phyloP scores from a whole-genome alignment of 1,140 invertebrate species.

The Euwallacea similis region DNA sequence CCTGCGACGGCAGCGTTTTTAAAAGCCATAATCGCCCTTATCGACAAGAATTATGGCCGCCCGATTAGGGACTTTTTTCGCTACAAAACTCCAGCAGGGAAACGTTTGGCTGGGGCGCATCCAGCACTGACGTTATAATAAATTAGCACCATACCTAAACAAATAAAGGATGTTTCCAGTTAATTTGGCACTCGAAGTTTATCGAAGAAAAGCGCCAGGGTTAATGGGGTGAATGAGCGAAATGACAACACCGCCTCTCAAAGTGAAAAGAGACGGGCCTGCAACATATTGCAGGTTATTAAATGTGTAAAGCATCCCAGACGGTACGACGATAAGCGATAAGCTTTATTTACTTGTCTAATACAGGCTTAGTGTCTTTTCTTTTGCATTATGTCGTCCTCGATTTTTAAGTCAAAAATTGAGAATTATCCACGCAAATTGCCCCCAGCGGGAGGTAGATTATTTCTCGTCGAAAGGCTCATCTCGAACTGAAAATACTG shows the following conservation, averaged over 20 bases:
- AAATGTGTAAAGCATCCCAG: conserved; percentile 37
- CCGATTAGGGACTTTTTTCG: not conserved
- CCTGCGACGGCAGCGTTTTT: not conserved
- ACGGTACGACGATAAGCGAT: conserved; percentile 29
- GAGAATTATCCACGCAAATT: not conserved
- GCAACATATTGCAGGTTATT: conserved; percentile 41
- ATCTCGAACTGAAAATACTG: no score
- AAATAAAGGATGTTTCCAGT: conserved; percentile 38
- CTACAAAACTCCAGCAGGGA: conserved; percentile 3
- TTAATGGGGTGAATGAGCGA: conserved; percentile 37
- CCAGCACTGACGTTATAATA: conserved; percentile 20
- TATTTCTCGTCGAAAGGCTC: not conserved
- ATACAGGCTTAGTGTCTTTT: conserved; percentile 27
- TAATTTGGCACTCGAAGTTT: conserved; percentile 37
- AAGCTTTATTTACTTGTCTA: conserved; percentile 36
- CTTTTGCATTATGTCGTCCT: conserved; percentile 18
- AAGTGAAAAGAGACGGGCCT: conserved; percentile 34
- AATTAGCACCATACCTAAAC: conserved; percentile 31
- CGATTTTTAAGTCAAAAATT: conserved; percentile 2
- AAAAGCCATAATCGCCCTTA: not conserved
- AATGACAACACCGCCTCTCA: conserved; percentile 35
- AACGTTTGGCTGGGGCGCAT: conserved; percentile 1
- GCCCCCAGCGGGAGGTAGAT: not conserved
- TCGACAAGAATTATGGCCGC: conserved; percentile 2
- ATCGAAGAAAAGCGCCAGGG: conserved; percentile 28